These are phyloP conservation scores for Eupithecia subumbrata DNA, from an alignment of 2,888 invertebrate species.

Conservation along the genomic window DNA sequence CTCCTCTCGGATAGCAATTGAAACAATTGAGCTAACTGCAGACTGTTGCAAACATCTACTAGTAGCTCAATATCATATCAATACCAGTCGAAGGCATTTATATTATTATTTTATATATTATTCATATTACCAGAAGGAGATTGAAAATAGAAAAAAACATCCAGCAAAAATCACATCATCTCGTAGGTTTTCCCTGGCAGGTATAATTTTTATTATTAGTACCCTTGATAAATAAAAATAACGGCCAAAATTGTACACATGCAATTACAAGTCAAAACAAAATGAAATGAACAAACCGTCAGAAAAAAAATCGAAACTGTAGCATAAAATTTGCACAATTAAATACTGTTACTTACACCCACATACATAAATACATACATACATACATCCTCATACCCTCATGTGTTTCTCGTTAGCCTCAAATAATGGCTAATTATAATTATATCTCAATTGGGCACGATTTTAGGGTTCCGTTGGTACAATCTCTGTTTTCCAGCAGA, in stretches of 20 bases:
- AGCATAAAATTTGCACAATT: constrained; percentile 30
- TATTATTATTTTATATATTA: not conserved
- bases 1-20: too few species aligned
- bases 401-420: constrained; percentile 22
- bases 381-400: not conserved
- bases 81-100: too few species aligned
- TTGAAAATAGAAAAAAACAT: too few species aligned
- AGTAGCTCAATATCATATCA: too few species aligned
- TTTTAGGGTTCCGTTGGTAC: constrained; percentile 19
- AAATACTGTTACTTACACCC: constrained; percentile 45
- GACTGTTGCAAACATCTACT: too few species aligned
- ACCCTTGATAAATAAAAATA: too few species aligned
- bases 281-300: not conserved
- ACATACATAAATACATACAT: constrained; percentile 2
- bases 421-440: constrained; percentile 34
- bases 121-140: not conserved
- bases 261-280: not conserved
- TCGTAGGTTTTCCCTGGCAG: too few species aligned
- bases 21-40: too few species aligned
- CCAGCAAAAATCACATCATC: too few species aligned
- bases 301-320: constrained; percentile 7
- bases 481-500: not conserved
- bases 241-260: not conserved
- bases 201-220: too few species aligned
- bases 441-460: constrained; percentile 34